Evolutionary conservation across 2,888 invertebrate genomes (phyloP), one percentile per base, ranked within the genome.

Genomic region (Watsonalla cultraria): DNA sequence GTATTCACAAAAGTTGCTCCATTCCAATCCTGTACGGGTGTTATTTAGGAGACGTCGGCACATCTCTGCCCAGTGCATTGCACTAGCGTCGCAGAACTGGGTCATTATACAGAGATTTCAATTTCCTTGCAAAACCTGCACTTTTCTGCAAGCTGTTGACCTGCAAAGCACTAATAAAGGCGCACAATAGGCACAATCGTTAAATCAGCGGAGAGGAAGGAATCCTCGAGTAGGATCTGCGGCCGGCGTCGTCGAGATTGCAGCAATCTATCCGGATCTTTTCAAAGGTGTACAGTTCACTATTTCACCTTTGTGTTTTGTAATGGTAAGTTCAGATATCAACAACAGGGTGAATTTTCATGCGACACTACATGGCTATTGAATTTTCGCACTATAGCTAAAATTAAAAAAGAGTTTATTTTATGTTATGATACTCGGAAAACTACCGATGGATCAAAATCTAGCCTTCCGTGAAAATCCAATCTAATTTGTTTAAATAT

Each of bases 171-270:
- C 73, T 76, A 79, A 76, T 80, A 80, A 72, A 74, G 59, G 62
- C 65, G 64, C 62, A 78, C 75, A 82, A 84, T 79, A 73, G 78
- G 66, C 71, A 68, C 60, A 71, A 80, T 80, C 75, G 80, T 78
- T 74, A 79, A 80, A 76, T 82, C 85, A 81, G 78, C 79, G 76
- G 63, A 78, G 76, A 80, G 80, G 74, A 82, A 80, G 74, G 72
- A 78, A 83, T 80, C 69, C 75, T 71, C 63, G 70, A 78, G 79
- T 84, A 83, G 83, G 82, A 86, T 78, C 76, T 63, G 74, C 68
- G 80, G 84, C 82, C 78, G 74, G 73, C 67, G 70, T 73, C 67
- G 69, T 64, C 62, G 74, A 76, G 80, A 84, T 82, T 82, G 79
- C 72, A 68, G 69, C 80, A 78, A 84, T 86, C 84, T 84, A 78